Percentiles rank a stretch among this genome's conserved stretches.
Conservation (phyloP, 92 coral and sea anemone species). For the Actinostola sp. region DNA sequence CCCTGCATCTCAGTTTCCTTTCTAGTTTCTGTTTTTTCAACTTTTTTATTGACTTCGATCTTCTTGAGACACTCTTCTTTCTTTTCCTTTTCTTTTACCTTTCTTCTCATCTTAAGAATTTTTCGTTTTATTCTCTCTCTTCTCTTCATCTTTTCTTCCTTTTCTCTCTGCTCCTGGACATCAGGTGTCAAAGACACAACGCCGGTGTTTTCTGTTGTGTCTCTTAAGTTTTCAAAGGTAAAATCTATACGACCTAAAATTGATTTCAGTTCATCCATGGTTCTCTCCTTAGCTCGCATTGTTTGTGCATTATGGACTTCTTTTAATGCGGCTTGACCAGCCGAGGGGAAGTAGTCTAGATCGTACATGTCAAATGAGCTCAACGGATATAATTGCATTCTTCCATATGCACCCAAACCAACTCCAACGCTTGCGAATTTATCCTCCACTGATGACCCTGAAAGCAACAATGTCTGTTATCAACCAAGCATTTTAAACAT, state of each 20-base stretch:
- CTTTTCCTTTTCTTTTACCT: background rate
- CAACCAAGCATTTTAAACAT: too few relatives aligned
- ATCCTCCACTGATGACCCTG: too few relatives aligned
- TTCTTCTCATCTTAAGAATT: conserved; percentile 4
- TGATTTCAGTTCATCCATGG: conserved; percentile 55
- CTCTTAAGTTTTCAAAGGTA: conserved; percentile 41
- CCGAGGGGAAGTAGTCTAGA: conserved; percentile 40
- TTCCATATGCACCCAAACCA: conserved; percentile 27
- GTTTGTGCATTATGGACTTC: conserved; percentile 66
- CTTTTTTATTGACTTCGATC: background rate
- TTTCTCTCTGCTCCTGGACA: conserved; percentile 6
- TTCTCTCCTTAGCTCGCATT: conserved; percentile 65
- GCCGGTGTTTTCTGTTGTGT: conserved; percentile 18
- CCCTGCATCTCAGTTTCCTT: conserved; percentile 2
- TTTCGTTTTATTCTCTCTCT: conserved; percentile 14
- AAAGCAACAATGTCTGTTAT: too few relatives aligned
- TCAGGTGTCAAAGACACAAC: conserved; percentile 40
- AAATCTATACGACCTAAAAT: conserved; percentile 57
- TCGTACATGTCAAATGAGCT: conserved; percentile 22
- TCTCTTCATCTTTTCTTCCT: conserved; percentile 9
- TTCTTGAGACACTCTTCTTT: background rate
- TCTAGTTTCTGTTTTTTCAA: background rate
- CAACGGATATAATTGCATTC: conserved; percentile 18
- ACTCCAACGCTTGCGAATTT: too few relatives aligned
- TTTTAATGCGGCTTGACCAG: conserved; percentile 67